Evolutionary conservation across 2,113 vertebrate genomes (phyloP).

Genomic region (Gobiocypris rarus): DNA sequence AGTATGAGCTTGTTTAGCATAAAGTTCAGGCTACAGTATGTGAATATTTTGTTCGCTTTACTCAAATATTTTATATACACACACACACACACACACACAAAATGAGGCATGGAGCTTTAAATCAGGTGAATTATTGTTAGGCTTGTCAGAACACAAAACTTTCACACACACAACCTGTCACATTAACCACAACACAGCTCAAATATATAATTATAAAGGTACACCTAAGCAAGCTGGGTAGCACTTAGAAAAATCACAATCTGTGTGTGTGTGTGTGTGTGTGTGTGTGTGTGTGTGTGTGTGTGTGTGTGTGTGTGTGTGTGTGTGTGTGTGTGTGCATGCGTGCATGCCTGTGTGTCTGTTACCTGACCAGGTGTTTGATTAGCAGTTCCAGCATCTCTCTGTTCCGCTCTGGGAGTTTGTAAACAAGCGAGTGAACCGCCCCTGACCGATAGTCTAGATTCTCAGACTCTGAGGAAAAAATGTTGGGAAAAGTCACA

Average conservation of each 20-base stretch:
- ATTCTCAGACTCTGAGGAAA: conserved; percentile 87
- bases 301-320: background rate
- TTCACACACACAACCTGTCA: conserved; percentile 15
- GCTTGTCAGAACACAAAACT: background rate
- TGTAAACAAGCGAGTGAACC: conserved; percentile 92
- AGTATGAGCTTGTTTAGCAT: background rate
- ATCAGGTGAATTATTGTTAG: conserved; percentile 6
- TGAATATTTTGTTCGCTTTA: background rate
- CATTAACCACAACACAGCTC: conserved; percentile 5
- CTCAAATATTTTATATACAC: background rate
- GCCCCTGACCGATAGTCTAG: conserved; percentile 89
- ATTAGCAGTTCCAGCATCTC: conserved; percentile 94
- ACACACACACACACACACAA: background rate
- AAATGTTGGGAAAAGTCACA: background rate
- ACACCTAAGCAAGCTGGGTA: background rate
- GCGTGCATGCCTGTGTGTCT: background rate
- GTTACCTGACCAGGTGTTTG: conserved; percentile 89
- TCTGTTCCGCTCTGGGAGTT: conserved; percentile 90
- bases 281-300: background rate
- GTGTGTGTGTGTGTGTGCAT: background rate
- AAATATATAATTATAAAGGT: conserved; percentile 29
- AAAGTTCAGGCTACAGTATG: background rate
- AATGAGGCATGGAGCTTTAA: background rate
- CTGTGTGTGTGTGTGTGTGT: background rate
- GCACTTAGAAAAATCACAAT: conserved; percentile 8